Evolutionary conservation across 2,888 invertebrate genomes (phyloP).

Genomic region (Tenthredo livida): DNA sequence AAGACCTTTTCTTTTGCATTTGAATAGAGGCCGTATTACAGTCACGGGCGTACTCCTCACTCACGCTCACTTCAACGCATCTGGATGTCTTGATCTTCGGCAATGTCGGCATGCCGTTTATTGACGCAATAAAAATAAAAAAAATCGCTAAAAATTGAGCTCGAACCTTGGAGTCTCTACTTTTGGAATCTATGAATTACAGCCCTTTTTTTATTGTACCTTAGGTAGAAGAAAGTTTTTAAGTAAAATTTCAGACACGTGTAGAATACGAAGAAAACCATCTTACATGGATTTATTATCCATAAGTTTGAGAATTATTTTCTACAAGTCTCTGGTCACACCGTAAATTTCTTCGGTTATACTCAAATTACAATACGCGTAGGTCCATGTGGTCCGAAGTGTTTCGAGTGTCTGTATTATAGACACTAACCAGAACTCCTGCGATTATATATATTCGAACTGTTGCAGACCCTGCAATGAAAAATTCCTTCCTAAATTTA

Average conservation of each 20-base stretch:
- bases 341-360: background rate
- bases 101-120: background rate
- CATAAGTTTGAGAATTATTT: background rate
- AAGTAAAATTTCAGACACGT: background rate
- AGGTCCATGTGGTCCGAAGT: background rate
- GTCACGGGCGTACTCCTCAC: background rate
- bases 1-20: slow-evolving; percentile 5
- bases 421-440: background rate
- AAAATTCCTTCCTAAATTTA: background rate
- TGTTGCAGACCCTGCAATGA: background rate
- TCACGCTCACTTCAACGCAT: background rate
- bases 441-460: background rate
- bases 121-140: background rate
- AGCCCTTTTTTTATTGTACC: background rate
- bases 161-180: background rate
- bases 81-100: background rate
- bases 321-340: background rate
- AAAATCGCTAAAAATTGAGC: background rate
- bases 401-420: background rate
- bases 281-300: background rate
- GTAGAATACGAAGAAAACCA: background rate
- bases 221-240: slow-evolving; percentile 1
- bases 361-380: background rate
- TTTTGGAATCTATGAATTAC: background rate
- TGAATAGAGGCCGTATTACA: slow-evolving; percentile 21